Percentiles rank a stretch among this genome's conserved stretches.
These are phyloP conservation scores for Ranitomeya variabilis DNA, from an alignment of 2,113 vertebrate genomes.

Conservation along the genomic window DNA sequence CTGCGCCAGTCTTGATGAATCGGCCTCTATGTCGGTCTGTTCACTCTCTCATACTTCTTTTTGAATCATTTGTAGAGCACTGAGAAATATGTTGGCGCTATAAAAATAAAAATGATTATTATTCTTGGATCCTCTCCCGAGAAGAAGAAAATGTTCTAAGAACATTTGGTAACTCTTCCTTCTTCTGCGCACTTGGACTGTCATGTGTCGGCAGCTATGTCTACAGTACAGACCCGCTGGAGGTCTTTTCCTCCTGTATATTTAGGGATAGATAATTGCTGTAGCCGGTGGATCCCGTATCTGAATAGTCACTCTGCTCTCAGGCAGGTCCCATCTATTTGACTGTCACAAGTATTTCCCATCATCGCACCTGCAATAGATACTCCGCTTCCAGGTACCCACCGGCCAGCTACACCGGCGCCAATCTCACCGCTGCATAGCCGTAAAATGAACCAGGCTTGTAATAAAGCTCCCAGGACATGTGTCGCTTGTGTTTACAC, in stretches of 20 bases:
- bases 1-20: too few relatives aligned
- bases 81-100: too few relatives aligned
- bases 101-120: too few relatives aligned
- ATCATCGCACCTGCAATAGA: neutral
- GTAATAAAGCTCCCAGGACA: neutral
- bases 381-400: neutral
- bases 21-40: too few relatives aligned
- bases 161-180: neutral
- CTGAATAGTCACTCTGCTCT: neutral
- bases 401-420: neutral
- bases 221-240: neutral
- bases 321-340: too few relatives aligned
- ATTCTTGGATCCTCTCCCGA: neutral
- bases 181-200: neutral
- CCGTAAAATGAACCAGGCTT: neutral
- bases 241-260: neutral
- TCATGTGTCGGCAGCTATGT: neutral
- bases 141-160: neutral
- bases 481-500: neutral
- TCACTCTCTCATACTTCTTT: too few relatives aligned
- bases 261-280: neutral
- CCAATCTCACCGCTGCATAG: neutral
- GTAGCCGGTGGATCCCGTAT: neutral
- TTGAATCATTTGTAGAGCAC: too few relatives aligned
- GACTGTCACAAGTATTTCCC: neutral